Base-by-base conservation (phyloP, 2,113 vertebrate genomes). In the Numenius arquata region DNA sequence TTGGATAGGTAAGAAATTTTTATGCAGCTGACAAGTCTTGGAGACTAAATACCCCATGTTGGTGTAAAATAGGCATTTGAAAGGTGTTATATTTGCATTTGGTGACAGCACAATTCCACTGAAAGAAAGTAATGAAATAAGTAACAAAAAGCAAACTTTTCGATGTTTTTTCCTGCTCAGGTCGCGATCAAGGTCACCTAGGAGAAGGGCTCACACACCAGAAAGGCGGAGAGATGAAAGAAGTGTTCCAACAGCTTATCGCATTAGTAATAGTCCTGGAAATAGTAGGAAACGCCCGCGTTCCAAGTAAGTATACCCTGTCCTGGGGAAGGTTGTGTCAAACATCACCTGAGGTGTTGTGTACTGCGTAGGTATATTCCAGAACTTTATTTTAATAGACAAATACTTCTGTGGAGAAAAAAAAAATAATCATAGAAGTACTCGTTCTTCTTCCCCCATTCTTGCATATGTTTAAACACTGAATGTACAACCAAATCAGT, bases 111-210 rank as follows among this genome's bases (percentile, higher is more conserved):
- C 55, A n/a, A 6, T 83, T 43, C 76, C 50, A n/a, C 77, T 92
- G 59, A 81, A 56, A 32, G 45, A 11, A 47, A 77, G 34, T 32
- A 29, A 41, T 40, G 22, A n/a, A 36, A 12, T n/a, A 85, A 93
- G 22, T 52, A 66, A 27, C 56, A 78, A 47, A 55, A 92, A 76
- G 29, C 47, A 12, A 8, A 71, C 32, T 34, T 71, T 2, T 11
- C 16, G 16, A 14, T 79, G 2, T 20, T 75, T 56, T 77, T 65
- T 12, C 72, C 30, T 77, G 20, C 70, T 77, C 85, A 99, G 99
- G 96, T 99, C 99, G 3, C 98, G 99, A 3, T 99, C 99, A 7
- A 98, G 98, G 96, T 99, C 99, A 9, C 99, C 99, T 1, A 98
- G 99, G 91, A 98, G 98, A 89, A 98, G 98, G 88, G 97, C 97